Evolutionary conservation across 2,113 vertebrate genomes (phyloP).

Genomic region (Silurus glanis): DNA sequence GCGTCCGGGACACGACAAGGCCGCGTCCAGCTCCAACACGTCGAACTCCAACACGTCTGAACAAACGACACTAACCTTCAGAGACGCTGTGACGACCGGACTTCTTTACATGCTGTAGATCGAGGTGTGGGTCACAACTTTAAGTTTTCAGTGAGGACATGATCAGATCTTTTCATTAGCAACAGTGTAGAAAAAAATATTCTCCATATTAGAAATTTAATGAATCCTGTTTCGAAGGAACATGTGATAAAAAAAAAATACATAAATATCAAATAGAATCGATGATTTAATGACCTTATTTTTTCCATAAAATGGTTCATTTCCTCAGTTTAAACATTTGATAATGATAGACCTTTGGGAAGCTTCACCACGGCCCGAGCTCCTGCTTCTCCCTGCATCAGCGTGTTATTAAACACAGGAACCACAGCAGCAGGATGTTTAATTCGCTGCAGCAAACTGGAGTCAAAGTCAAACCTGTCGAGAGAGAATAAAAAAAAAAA

Average conservation of each 20-base stretch:
- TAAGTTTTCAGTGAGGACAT: not conserved
- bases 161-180: not conserved
- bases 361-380: constrained; percentile 66
- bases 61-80: not conserved
- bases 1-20: constrained; percentile 71
- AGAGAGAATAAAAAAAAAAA: not conserved
- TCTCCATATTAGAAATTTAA: not conserved
- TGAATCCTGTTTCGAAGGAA: not conserved
- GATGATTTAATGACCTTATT: too few relatives aligned
- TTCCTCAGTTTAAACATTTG: not conserved
- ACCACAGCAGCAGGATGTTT: constrained; percentile 60
- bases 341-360: constrained; percentile 60
- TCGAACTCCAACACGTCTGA: constrained; percentile 61
- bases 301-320: too few relatives aligned
- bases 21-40: constrained; percentile 69
- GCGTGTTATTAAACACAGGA: constrained; percentile 66
- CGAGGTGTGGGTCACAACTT: not conserved
- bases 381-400: constrained; percentile 73
- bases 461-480: constrained; percentile 71
- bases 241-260: too few relatives aligned
- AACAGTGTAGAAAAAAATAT: not conserved
- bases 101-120: not conserved
- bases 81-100: not conserved
- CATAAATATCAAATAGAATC: too few relatives aligned
- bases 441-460: constrained; percentile 63